A percentile compares a stretch with the other conserved stretches of the same genome.
phyloP scores from a whole-genome alignment of 2,113 vertebrate genomes.

The Meles meles region DNA sequence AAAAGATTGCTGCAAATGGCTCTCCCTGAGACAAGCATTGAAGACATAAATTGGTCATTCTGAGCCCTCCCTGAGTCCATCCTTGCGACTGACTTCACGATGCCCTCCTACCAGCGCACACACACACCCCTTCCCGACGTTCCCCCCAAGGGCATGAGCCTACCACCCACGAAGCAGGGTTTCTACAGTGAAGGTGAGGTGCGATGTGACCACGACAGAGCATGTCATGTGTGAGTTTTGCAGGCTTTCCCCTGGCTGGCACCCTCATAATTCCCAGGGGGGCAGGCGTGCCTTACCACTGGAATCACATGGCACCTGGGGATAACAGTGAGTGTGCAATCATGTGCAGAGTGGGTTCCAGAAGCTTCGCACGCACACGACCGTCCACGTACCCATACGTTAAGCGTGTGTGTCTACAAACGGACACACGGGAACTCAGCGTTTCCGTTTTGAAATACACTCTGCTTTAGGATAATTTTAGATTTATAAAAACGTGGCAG shows the following conservation, averaged over 20 bases:
- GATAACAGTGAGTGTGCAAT: accelerated
- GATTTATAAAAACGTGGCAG: neutral
- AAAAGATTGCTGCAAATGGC: neutral
- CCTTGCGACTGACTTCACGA: neutral
- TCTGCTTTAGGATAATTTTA: neutral
- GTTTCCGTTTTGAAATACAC: neutral
- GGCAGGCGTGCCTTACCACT: accelerated
- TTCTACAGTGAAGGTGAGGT: neutral
- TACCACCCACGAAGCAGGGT: neutral
- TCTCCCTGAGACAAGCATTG: neutral
- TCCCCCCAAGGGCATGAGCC: neutral
- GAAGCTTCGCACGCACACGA: neutral
- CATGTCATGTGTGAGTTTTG: accelerated
- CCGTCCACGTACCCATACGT: accelerated
- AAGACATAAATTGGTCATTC: neutral
- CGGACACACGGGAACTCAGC: neutral
- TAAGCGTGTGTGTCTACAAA: accelerated
- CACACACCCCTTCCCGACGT: too few relatives aligned
- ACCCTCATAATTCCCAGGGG: neutral
- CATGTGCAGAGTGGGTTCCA: neutral
- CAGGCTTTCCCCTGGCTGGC: neutral
- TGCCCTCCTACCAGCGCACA: neutral
- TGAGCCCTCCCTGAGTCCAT: neutral
- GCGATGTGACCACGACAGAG: neutral
- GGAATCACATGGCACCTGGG: neutral